Evolutionary conservation across 2,888 invertebrate species (phyloP), one percentile per base, ranked within the genome.

Genomic region (Lingula anatina): DNA sequence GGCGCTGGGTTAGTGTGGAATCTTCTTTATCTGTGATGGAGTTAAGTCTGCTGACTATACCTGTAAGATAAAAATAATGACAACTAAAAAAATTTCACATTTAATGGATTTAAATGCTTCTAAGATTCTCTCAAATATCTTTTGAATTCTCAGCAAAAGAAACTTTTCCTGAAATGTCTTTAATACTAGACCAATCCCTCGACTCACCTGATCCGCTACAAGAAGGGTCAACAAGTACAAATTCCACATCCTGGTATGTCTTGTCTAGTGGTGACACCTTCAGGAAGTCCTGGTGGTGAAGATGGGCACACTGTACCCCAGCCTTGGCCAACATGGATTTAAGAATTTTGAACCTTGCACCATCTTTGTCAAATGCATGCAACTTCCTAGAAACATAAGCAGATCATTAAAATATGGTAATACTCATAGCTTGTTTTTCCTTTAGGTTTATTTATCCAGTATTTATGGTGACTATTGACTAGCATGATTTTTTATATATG

Each of bases 221-320:
- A 49, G 93, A 90, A 0, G 97, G 96, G 79, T 99, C 99, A 0
- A 99, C 85, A n/a, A 97, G 79, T 60, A 95, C 87, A 66, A 90
- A 93, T 72, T 91, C 86, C 0, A 94, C 88, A 27, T 62, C 47
- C 25, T 50, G 39, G 49, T 63, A 72, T 28, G 53, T 51, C 12
- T 60, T 55, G 20, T 85, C 82, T 0, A 80, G 76, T 12, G 80
- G 78, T 62, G 83, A 80, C 24, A 90, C 79, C 26, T 80, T 81
- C 38, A 91, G 78, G 12, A 88, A 86, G 78, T 96, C 95, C 47
- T 79, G 81, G 41, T 86, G 81, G 1, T 86, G 75, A 0, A 86
- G 79, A 56, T 83, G 58, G 2, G 89, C 86, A 67, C 87, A 88
- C 28, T 80, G 80, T 0, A 86, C 86, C 1, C 84, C 84, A 9